A percentile compares a stretch with the other conserved stretches of the same genome.
Conservation (phyloP, 2,888 invertebrate species). For the Brassicogethes aeneus region DNA sequence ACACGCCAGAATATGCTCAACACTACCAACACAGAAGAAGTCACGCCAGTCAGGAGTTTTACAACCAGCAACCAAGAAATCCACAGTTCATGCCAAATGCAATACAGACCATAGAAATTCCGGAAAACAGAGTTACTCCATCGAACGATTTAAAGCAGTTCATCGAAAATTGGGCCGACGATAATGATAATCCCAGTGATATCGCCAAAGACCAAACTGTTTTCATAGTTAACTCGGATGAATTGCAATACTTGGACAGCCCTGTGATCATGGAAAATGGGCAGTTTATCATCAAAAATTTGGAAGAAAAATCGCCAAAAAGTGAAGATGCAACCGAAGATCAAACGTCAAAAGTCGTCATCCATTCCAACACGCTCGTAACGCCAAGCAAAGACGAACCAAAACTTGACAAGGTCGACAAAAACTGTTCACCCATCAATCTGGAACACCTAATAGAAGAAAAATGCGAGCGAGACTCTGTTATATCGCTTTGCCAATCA, state of each 20-base stretch:
- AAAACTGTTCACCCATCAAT: slow-evolving; percentile 27
- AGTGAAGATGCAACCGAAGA: not conserved
- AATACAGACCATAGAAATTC: slow-evolving; percentile 16
- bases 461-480: slow-evolving; percentile 3
- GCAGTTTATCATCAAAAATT: slow-evolving; percentile 27
- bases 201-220: slow-evolving; percentile 15
- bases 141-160: slow-evolving; percentile 33
- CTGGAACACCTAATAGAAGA: slow-evolving; percentile 19
- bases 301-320: not conserved
- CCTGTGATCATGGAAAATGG: slow-evolving; percentile 25
- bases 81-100: slow-evolving; percentile 18
- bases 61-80: slow-evolving; percentile 13
- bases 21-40: slow-evolving; percentile 30
- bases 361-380: slow-evolving; percentile 24
- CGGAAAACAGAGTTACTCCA: slow-evolving; percentile 22
- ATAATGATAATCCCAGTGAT: slow-evolving; percentile 9
- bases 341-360: slow-evolving; percentile 17
- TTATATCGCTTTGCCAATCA: not conserved
- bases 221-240: slow-evolving; percentile 27
- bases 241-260: slow-evolving; percentile 28
- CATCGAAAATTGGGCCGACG: slow-evolving; percentile 37
- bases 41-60: slow-evolving; percentile 21
- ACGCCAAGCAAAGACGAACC: slow-evolving; percentile 6
- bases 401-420: slow-evolving; percentile 15
- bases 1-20: slow-evolving; percentile 29